These are phyloP conservation scores for human (Homo sapiens) DNA, from an alignment of 2,113 vertebrate genomes.

Conservation along the genomic window GRCh38 chr20:42690001-42690500, in stretches of 20 bases:
- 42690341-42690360: too few species aligned
- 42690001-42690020: not conserved
- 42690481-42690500: not conserved
- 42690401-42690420: not conserved
- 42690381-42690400: not conserved
- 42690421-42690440: not conserved
- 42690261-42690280: not conserved
- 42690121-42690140: rapidly evolving
- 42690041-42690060: not conserved
- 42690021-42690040: not conserved
- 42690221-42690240: not conserved
- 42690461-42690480: not conserved
- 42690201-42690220: not conserved
- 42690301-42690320: not conserved
- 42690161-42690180: rapidly evolving
- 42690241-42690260: not conserved
- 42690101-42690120: not conserved
- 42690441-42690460: not conserved
- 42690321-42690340: not conserved
- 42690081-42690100: too few species aligned
- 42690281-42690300: not conserved
- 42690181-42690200: not conserved
- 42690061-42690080: not conserved
- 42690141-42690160: not conserved
- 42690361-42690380: not conserved